These are phyloP conservation scores for Dromococcyx pavoninus DNA, from an alignment of 2,797 vertebrate genomes.

Conservation along the genomic window DNA sequence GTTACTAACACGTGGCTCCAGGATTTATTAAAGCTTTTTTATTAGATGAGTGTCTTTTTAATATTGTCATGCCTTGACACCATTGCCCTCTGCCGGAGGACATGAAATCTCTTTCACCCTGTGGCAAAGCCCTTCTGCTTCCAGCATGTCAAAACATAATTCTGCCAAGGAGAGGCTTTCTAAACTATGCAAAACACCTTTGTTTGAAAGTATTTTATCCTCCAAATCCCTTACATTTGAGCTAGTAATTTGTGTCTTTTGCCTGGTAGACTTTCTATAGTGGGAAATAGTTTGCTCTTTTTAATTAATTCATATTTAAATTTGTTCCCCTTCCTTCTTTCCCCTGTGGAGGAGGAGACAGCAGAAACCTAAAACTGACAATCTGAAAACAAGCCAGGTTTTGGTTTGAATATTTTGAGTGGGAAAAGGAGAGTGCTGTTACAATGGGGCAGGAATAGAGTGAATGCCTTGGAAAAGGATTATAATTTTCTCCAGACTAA, in stretches of 20 bases:
- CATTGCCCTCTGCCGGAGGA: conserved; percentile 67
- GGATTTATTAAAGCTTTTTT: not conserved
- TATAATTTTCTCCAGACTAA: fast-evolving
- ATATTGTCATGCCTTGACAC: conserved; percentile 18
- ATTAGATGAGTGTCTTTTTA: conserved; percentile 9
- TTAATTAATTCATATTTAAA: not conserved
- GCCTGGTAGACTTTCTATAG: not conserved
- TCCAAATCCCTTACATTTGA: fast-evolving
- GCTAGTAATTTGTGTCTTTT: not conserved
- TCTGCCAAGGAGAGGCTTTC: not conserved
- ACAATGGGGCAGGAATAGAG: not conserved
- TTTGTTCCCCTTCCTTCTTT: not conserved
- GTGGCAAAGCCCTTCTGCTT: not conserved
- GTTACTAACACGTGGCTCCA: not conserved
- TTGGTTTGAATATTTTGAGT: fast-evolving
- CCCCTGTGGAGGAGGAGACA: not conserved
- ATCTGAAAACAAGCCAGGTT: not conserved
- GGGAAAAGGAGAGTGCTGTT: not conserved
- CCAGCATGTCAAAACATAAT: not conserved
- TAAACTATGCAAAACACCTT: not conserved
- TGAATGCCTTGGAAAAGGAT: not conserved
- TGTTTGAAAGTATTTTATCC: not conserved
- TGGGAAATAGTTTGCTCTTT: not conserved
- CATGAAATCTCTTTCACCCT: not conserved
- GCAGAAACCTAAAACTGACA: not conserved